Conservation (phyloP, 2,113 vertebrate species). For the Patagioenas fasciata region DNA sequence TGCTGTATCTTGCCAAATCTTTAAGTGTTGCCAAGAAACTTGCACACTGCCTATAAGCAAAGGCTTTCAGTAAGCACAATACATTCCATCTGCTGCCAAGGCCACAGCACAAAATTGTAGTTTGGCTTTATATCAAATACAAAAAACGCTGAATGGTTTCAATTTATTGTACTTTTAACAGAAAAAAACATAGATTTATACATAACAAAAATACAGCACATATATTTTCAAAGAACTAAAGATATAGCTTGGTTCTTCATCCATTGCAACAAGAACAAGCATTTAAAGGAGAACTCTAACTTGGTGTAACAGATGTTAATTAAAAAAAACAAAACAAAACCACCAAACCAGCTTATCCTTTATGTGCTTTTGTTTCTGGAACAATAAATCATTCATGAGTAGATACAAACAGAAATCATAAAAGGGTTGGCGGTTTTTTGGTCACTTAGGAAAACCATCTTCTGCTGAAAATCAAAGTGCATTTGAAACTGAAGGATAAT, state of each 20-base stretch:
- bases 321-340: neutral
- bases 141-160: neutral
- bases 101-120: neutral
- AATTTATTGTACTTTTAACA: conserved; percentile 32
- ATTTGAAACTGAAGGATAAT: conserved; percentile 13
- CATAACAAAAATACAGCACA: neutral
- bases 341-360: neutral
- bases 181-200: neutral
- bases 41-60: neutral
- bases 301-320: conserved; percentile 7
- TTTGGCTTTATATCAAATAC: conserved; percentile 29
- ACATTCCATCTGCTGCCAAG: conserved; percentile 39
- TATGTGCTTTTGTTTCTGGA: conserved; percentile 18
- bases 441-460: neutral
- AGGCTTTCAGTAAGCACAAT: conserved; percentile 5
- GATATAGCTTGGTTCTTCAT: neutral
- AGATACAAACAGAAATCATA: neutral
- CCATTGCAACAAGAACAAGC: neutral
- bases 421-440: neutral
- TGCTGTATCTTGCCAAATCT: conserved; percentile 24
- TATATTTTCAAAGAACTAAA: conserved; percentile 1
- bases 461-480: conserved; percentile 8
- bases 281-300: neutral
- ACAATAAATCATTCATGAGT: conserved; percentile 25
- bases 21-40: conserved; percentile 32